Evolutionary conservation across 1,140 invertebrate species (phyloP).

Genomic region (Physella acuta): DNA sequence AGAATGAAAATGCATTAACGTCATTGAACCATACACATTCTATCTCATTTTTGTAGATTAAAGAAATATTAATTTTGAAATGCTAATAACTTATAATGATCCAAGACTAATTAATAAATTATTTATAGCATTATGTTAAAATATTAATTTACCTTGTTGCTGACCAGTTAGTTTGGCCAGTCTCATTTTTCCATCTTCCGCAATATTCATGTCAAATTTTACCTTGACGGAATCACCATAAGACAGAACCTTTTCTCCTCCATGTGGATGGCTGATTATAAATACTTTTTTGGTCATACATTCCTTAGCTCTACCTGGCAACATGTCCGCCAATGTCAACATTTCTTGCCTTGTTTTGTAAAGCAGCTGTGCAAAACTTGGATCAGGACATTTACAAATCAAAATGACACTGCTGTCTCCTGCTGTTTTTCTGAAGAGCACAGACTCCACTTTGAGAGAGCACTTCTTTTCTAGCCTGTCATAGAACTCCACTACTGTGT

Average conservation of each 20-base stretch:
- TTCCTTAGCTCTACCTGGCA: not conserved
- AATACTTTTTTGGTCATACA: not conserved
- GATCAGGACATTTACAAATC: not conserved
- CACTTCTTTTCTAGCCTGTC: not conserved
- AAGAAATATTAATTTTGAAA: too few species aligned
- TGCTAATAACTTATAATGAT: too few species aligned
- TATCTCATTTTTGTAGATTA: too few species aligned
- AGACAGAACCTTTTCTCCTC: not conserved
- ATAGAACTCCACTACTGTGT: not conserved
- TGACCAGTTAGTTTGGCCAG: too few species aligned
- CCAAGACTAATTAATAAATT: too few species aligned
- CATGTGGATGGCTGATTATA: constrained; percentile 11
- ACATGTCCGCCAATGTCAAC: not conserved
- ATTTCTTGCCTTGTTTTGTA: not conserved
- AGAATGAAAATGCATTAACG: too few species aligned
- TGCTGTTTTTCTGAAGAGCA: too few species aligned
- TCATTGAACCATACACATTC: too few species aligned
- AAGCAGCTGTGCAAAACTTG: not conserved
- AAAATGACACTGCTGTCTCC: not conserved
- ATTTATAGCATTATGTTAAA: too few species aligned
- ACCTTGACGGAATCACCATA: constrained; percentile 1
- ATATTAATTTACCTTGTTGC: too few species aligned
- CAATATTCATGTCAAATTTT: not conserved
- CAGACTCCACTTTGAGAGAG: not conserved
- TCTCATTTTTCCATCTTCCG: too few species aligned